A percentile compares a stretch with the other conserved stretches of the same genome.
phyloP scores from a whole-genome alignment of 2,888 invertebrate species.

The Opisthograptis luteolata region DNA sequence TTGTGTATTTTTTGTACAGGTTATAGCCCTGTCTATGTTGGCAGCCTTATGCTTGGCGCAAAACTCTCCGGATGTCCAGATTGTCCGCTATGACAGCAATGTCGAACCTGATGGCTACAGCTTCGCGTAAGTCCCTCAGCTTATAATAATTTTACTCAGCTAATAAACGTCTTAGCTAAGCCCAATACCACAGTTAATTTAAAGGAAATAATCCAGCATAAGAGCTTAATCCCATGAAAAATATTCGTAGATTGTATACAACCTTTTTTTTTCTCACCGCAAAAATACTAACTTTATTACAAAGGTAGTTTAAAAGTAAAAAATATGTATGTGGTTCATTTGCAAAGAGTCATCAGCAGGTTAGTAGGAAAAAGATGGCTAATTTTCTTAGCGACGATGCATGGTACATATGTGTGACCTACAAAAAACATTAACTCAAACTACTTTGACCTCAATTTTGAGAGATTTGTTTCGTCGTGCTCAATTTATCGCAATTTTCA shows the following conservation, averaged over 20 bases:
- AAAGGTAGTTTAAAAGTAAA: no score
- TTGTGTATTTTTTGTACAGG: conserved; percentile 45
- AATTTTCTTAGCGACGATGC: conserved; percentile 18
- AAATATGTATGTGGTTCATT: no score
- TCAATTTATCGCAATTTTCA: not conserved
- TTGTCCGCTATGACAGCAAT: conserved; percentile 86
- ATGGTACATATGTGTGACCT: conserved; percentile 8
- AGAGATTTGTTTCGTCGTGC: conserved; percentile 12
- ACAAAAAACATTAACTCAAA: conserved; percentile 7
- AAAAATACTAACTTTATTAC: no score
- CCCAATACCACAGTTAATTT: no score
- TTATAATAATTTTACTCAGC: no score
- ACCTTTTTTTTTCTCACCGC: no score
- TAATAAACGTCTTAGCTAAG: no score
- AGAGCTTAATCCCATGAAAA: no score
- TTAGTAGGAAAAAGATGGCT: not conserved
- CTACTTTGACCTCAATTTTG: conserved; percentile 33
- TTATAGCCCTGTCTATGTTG: conserved; percentile 61
- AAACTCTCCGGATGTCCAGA: conserved; percentile 78
- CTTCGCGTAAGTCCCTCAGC: conserved; percentile 83
- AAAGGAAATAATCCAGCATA: no score
- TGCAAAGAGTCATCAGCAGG: not conserved
- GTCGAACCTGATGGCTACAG: conserved; percentile 86
- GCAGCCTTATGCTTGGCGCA: conserved; percentile 66
- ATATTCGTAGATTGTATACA: no score